These are phyloP conservation scores for Phortica okadai DNA, from an alignment of 2,888 invertebrate species.

Conservation along the genomic window DNA sequence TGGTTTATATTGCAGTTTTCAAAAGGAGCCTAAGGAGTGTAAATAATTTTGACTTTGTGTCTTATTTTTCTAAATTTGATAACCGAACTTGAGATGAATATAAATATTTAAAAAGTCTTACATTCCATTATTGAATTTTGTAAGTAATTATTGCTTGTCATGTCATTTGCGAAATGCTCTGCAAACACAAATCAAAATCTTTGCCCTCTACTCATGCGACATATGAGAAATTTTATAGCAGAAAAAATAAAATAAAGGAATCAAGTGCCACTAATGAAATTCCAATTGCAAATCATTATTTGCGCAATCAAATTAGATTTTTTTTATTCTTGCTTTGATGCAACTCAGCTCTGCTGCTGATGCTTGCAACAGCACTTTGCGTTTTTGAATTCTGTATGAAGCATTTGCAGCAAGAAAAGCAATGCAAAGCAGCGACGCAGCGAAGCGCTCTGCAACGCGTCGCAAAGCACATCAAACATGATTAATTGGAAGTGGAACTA, in stretches of 20 bases:
- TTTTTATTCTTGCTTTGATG: not conserved
- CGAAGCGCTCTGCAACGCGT: not conserved
- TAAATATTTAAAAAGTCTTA: no score
- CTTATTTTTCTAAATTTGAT: no score
- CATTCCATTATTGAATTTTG: no score
- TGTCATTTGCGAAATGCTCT: not conserved
- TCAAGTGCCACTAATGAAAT: conserved; percentile 20
- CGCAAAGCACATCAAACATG: conserved; percentile 46
- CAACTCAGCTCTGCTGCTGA: not conserved
- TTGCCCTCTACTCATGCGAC: not conserved
- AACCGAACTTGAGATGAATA: no score
- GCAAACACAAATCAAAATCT: not conserved
- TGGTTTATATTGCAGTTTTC: no score
- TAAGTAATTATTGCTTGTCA: no score
- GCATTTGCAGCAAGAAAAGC: not conserved
- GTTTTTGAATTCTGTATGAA: not conserved
- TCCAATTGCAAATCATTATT: conserved; percentile 18
- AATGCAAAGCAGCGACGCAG: not conserved
- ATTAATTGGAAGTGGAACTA: conserved; percentile 66
- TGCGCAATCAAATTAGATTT: conserved; percentile 22
- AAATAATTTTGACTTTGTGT: no score
- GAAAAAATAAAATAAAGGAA: not conserved
- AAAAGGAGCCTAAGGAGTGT: no score
- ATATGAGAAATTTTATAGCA: not conserved
- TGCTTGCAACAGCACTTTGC: not conserved